Base-by-base conservation (phyloP, 2,797 vertebrate species). In the Hippoglossus hippoglossus region DNA sequence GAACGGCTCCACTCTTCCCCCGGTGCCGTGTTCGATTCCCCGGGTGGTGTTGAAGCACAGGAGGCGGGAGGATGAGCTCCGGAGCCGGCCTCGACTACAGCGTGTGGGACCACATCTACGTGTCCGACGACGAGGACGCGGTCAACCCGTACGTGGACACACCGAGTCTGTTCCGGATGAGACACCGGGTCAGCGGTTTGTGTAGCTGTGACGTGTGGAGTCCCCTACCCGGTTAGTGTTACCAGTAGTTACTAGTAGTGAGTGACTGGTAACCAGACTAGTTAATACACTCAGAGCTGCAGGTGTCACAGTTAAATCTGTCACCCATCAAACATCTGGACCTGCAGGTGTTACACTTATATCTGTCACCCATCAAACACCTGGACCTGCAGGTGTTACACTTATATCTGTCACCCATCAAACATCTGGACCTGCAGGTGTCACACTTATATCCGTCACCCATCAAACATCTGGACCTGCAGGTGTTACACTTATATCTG, bases 81-180 rank as follows among this genome's bases (percentile, higher is more conserved):
- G 31, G 36, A 18, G 16, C 71, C 3, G 81, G 73, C 5, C 93
- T 97, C 86, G 96, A 98, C 68, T 97, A 97, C 90, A 96, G 97
- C 80, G 92, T 90, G 79, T 98, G 97, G 96, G 96, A 98, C 67
- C 96, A 97, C 80, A 96, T 97, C 83, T 95, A 97, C 57, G 96
- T 97, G 70, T 97, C 97, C 0, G 97, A 98, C 62, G 96, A 97
- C 66, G 97, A 97, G 60, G 96, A 98, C 3, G 95, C 94, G 56
- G 94, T 94, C n/a, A 94, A 95, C 65, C 96, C 96, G 60, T 96
- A 95, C 66, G 97, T 98, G 80, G 97, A 97, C 91, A 97, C 97
- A 0, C 91, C 95, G 61, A 97, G 97, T 2, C 89, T 98, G 28
- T 98, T 95, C 93, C 91, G 96, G 80, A 96, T 96, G 96, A 94